Base-by-base conservation (phyloP, 2,113 vertebrate genomes). In the Epinephelus moara region DNA sequence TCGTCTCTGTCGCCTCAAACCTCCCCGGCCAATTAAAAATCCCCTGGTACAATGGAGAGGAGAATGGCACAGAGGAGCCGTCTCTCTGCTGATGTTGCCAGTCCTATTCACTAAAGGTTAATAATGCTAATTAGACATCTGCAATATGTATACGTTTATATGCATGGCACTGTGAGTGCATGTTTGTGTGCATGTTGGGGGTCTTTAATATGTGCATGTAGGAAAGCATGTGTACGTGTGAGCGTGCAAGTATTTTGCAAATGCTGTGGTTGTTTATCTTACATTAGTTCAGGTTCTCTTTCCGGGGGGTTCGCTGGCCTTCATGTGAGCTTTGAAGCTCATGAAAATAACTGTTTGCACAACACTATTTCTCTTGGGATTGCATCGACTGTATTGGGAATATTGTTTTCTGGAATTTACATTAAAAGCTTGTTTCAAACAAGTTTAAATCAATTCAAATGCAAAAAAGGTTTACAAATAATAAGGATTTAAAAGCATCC, bases 21-120 rank as follows among this genome's bases (percentile, higher is more conserved):
- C 70, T 85, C 91, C 78, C 82, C 62, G 52, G 85, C 90, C 92
- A 95, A 94, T 94, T 93, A 95, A 93, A 93, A 91, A 37, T 79
- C 86, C 74, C 78, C 71, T 61, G 70, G 85, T 81, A 85, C 85
- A 87, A 63, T 21, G 64, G 69, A 83, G 81, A 83, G 53, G 47
- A 78, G 71, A 76, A 80, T 59, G 60, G 76, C 70, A 81, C 53
- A 7, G 80, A 70, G 67, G 72, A 90, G 78, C 84, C 23, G 85
- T 81, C 88, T 86, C 84, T 81, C 70, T 59, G 69, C 84, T 80
- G 82, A 83, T 87, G 87, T 78, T 82, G 69, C 87, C 89, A 87
- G 80, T 76, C 70, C 60, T 81, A 83, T 89, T 90, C 82, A 87
- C 69, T 82, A 91, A 91, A 93, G 91, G 91, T 92, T 93, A 94